These are phyloP conservation scores for Timandra comae DNA, from an alignment of 2,888 invertebrate genomes.

Conservation along the genomic window DNA sequence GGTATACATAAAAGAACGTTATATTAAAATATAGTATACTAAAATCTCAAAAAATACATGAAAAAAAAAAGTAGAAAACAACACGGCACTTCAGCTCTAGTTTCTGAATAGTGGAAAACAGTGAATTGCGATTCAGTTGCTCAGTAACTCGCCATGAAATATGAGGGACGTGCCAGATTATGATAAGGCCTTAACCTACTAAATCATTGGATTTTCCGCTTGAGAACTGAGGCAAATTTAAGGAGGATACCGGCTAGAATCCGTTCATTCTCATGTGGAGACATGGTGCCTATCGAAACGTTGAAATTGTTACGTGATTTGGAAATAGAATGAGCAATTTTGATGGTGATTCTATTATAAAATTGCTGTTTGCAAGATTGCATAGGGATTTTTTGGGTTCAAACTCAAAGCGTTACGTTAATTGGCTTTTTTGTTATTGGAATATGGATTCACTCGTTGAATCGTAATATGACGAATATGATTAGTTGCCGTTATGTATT, in stretches of 20 bases:
- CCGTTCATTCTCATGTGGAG: constrained; percentile 21
- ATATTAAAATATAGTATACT: constrained; percentile 8
- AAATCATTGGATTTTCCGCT: constrained; percentile 71
- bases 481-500: too few species aligned
- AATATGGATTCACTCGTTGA: too few species aligned
- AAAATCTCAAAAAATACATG: too few species aligned
- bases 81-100: constrained; percentile 23
- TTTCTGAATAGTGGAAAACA: constrained; percentile 55
- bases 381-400: too few species aligned
- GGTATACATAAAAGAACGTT: too few species aligned
- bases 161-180: constrained; percentile 72
- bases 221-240: constrained; percentile 65
- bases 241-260: constrained; percentile 37
- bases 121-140: constrained; percentile 37
- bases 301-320: constrained; percentile 37
- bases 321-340: constrained; percentile 25
- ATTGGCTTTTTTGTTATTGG: too few species aligned
- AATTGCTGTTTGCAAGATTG: too few species aligned
- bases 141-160: constrained; percentile 61
- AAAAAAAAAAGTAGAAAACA: too few species aligned
- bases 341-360: constrained; percentile 12
- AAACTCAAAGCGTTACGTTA: too few species aligned
- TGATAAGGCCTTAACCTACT: constrained; percentile 66
- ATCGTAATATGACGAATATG: too few species aligned
- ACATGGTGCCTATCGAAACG: constrained; percentile 24